These are phyloP conservation scores for Margaritifera margaritifera DNA, from an alignment of 2,888 invertebrate species.

Conservation along the genomic window DNA sequence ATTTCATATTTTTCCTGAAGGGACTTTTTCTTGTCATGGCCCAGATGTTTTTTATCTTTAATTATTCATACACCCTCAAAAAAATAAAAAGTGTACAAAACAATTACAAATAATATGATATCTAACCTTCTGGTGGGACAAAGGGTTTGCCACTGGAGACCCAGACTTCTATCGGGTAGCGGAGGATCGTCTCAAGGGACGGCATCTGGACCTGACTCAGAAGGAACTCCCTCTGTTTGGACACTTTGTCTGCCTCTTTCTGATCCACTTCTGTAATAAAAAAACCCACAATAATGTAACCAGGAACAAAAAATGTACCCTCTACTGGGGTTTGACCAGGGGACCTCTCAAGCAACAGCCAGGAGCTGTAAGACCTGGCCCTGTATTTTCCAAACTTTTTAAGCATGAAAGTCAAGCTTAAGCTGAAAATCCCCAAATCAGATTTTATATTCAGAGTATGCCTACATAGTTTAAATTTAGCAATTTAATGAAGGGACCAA, in stretches of 20 bases:
- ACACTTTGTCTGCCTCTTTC: conserved; percentile 50
- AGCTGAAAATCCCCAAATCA: too few relatives aligned
- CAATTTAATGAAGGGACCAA: too few relatives aligned
- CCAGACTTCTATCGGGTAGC: conserved; percentile 72
- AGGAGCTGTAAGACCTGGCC: too few relatives aligned
- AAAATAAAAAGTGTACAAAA: neutral
- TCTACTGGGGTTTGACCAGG: too few relatives aligned
- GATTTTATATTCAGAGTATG: too few relatives aligned
- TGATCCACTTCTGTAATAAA: conserved; percentile 49
- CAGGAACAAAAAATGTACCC: too few relatives aligned
- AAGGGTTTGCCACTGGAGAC: conserved; percentile 70
- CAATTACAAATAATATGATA: neutral
- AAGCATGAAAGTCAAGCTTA: too few relatives aligned
- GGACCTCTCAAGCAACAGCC: too few relatives aligned
- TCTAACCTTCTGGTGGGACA: conserved; percentile 67
- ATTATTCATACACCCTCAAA: neutral
- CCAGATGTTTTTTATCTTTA: neutral
- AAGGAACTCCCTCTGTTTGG: conserved; percentile 48
- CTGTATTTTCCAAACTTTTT: too few relatives aligned
- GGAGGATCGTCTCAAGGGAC: conserved; percentile 65
- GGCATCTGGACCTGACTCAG: conserved; percentile 62
- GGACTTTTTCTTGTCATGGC: too few relatives aligned
- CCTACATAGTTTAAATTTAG: too few relatives aligned
- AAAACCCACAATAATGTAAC: conserved; percentile 8
- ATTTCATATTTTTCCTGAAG: too few relatives aligned